Evolutionary conservation across 1,140 invertebrate genomes (phyloP).

Genomic region (Drosophila repletoides): DNA sequence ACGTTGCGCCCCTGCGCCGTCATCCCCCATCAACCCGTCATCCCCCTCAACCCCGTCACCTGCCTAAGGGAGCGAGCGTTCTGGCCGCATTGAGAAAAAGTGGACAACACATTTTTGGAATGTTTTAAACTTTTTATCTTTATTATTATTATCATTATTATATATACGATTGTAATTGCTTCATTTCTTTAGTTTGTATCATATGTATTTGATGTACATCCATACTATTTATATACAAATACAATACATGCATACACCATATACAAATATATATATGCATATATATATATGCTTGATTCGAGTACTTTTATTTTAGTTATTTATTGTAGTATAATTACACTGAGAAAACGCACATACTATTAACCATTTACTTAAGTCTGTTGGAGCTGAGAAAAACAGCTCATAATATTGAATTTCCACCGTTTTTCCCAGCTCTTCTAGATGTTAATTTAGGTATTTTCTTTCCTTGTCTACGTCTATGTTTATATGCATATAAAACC

Average conservation of each 20-base stretch:
- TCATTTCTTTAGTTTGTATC: slow-evolving; percentile 72
- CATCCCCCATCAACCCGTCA: background rate
- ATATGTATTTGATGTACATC: slow-evolving; percentile 69
- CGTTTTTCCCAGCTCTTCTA: background rate
- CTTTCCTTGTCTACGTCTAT: background rate
- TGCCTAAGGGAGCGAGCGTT: slow-evolving; percentile 31
- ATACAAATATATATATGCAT: slow-evolving; percentile 43
- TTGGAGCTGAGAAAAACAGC: too few relatives aligned
- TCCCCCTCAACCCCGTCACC: slow-evolving; percentile 26
- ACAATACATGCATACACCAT: slow-evolving; percentile 36
- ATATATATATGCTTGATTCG: slow-evolving; percentile 6
- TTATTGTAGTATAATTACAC: slow-evolving; percentile 50
- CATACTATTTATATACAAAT: slow-evolving; percentile 56
- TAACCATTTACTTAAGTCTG: slow-evolving; percentile 60
- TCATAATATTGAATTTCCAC: too few relatives aligned
- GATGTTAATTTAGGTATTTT: background rate
- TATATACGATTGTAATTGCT: slow-evolving; percentile 78
- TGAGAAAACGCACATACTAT: slow-evolving; percentile 57
- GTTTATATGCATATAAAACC: slow-evolving; percentile 25
- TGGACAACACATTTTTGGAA: slow-evolving; percentile 34
- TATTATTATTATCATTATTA: slow-evolving; percentile 46
- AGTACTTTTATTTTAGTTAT: background rate
- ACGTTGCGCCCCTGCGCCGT: slow-evolving; percentile 7
- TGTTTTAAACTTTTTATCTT: slow-evolving; percentile 68
- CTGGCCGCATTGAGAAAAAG: slow-evolving; percentile 23